Evolutionary conservation across 2,113 vertebrate genomes (phyloP), one percentile per base, ranked within the genome.

Genomic region (Phalacrocorax brasilianus): DNA sequence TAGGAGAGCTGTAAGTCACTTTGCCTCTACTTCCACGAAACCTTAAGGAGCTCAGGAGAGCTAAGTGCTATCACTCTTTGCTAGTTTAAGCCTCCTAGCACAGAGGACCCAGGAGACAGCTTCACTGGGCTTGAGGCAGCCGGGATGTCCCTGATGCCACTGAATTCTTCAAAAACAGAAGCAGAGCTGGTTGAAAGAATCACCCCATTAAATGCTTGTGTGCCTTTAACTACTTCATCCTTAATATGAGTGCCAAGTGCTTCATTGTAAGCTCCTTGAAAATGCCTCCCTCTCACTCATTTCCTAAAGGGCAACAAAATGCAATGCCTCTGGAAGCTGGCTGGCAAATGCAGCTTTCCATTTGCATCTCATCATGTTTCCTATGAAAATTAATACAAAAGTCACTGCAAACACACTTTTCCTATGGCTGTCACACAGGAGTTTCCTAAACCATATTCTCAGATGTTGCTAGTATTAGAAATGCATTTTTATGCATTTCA

Each of bases 1-100:
- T 85, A 92, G 83, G 50, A 90, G 21, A 91, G 49, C 80, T 91
- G 44, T 88, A 96, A 96, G 86, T 86, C 85, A 85, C 86, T 96
- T 95, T 81, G 44, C 88, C 58, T 94, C 71, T 75, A 42, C 65
- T 75, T 32, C 76, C 3, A 0, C 94, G 83, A 94, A 95, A 79
- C 70, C 56, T 78, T 93, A 89, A 96, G 91, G 65, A 91, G 92
- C 73, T 91, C 76, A 81, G 65, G 45, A 89, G 73, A 76, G 65
- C 16, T 33, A 87, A 84, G 83, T 20, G 0, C 33, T 45, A 28
- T 81, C 68, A 38, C 32, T 95, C 40, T 67, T 62, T 72, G 72
- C 61, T 56, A 33, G 27, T 74, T 93, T 92, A 95, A 95, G 49
- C 33, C 70, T 78, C 32, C 68, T 38, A 55, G 76, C 40, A 49